Conservation (phyloP, 2,888 invertebrate genomes). For the Syrista parreyssii region DNA sequence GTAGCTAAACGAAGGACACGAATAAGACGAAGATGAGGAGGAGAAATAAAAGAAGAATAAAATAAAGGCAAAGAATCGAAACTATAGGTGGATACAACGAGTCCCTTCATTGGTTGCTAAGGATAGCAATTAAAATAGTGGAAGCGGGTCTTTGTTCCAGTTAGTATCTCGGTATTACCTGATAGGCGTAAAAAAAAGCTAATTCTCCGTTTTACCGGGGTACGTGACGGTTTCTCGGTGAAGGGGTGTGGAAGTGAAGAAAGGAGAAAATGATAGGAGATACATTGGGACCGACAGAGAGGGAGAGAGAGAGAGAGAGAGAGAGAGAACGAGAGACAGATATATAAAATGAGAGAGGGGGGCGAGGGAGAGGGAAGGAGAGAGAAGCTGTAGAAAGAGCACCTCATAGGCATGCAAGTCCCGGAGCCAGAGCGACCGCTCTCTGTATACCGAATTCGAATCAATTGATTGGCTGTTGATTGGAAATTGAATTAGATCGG, state of each 20-base stretch:
- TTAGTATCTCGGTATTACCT: slow-evolving; percentile 33
- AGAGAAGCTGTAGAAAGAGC: slow-evolving; percentile 24
- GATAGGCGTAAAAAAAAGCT: slow-evolving; percentile 47
- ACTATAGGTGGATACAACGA: background rate
- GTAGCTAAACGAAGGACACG: too few relatives aligned
- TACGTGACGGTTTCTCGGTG: slow-evolving; percentile 33
- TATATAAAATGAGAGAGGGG: too few relatives aligned
- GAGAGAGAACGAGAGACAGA: background rate
- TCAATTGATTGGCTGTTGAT: slow-evolving; percentile 72
- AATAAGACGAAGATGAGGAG: too few relatives aligned
- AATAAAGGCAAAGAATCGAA: too few relatives aligned
- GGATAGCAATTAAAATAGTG: slow-evolving; percentile 45
- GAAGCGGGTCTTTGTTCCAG: slow-evolving; percentile 31
- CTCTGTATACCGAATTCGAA: slow-evolving; percentile 68
- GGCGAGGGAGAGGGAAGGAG: slow-evolving; percentile 11
- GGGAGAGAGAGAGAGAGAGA: slow-evolving; percentile 4
- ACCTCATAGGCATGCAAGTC: slow-evolving; percentile 60
- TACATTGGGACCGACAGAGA: too few relatives aligned
- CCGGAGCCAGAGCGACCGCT: slow-evolving; percentile 46
- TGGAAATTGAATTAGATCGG: slow-evolving; percentile 71
- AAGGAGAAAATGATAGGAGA: too few relatives aligned
- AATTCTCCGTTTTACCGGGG: slow-evolving; percentile 47
- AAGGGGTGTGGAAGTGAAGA: too few relatives aligned
- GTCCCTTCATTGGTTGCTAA: background rate
- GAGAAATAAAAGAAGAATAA: too few relatives aligned